Base-by-base conservation (phyloP, 2,113 vertebrate species). In the Peromyscus maniculatus region DNA sequence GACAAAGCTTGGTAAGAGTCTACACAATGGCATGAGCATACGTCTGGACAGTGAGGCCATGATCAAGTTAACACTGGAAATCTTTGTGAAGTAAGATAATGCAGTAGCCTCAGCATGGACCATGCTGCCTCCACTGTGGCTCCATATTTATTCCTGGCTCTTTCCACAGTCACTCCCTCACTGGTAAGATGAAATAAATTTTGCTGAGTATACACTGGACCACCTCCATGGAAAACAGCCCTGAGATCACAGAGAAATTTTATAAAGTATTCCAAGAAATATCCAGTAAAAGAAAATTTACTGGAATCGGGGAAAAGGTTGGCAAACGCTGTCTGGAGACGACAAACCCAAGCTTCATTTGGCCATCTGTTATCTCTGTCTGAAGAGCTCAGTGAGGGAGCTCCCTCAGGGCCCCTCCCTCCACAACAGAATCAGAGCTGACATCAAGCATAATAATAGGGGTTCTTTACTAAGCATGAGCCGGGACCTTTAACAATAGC, bases 181-280 rank as follows among this genome's bases (percentile, higher is more conserved):
- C 15, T 55, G 17, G 66, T 78, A 57, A 80, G 83, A 90, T 43
- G 57, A 71, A 96, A 28, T 83, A 87, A 72, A 92, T 83, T 17
- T 36, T 83, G 6, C 67, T 93, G 8, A 21, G 91, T 94, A 89
- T 84, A 84, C 82, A 52, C 93, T 67, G 62, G 74, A 87, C 78
- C 39, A 89, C 62, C 67, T 91, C 74, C 77, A 33, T 67, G 93
- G 91, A 94, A 97, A 96, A 93, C 12, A 79, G 83, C 57, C 77
- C 67, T 84, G 69, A 91, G 72, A 91, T 89, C 93, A 87, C 17
- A 95, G 96, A 79, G 78, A 95, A 89, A 91, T 89, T 89, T 87
- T 89, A 52, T 89, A 69, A 91, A 91, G 16, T 62, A 87, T 87
- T 95, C 87, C 93, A 96, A 94, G 91, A 97, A 97, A 89, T 87